Evolutionary conservation across 1,140 invertebrate genomes (phyloP), one percentile per base, ranked within the genome.

Genomic region (Ceratosolen fusciceps): DNA sequence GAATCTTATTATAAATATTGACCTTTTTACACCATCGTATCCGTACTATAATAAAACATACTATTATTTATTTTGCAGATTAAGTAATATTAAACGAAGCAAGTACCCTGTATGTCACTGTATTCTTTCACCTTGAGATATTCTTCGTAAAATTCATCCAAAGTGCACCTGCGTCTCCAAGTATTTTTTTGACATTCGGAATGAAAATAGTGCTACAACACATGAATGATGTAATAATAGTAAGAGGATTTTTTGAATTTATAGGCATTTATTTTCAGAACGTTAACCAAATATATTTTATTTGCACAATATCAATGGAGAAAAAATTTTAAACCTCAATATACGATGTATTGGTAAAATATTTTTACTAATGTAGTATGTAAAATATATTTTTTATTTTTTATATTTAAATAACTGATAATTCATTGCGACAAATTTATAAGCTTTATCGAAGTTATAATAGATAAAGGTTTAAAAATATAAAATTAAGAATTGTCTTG

Each of bases 81-180:
- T 29, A 31, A 65, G 65, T 65, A 70, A 65, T 39, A 16, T 26
- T 80, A 34, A 67, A 72, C 29, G 54, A 79, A 78, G 71, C 79
- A 74, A 81, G 76, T 81, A 83, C 56, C 62, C 34, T 81, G 78
- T 70, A 78, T 49, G 71, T 77, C 79, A 54, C 67, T 77, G 39
- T 81, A 81, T 81, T 70, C 26, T 78, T 26, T 79, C 34, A 75
- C 26, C 72, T 79, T 68, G 60, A 65, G 60, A 37, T 65, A 37
- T 65, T 65, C 16, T 37, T 65, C 31, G 3, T 65, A 0, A 37
- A 8, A 65, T 65, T 37, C 21, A 65, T 65, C 60, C 31, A 37
- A 65, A 21, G 34, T 65, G 16, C 34, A 37, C 10, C 29, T 37
- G 31, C 60, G 9, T 65, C 31, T 37, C 31, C 26, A 31, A 62